These are phyloP conservation scores for Taeniopygia guttata DNA, from an alignment of 2,797 vertebrate species.

Conservation along the genomic window DNA sequence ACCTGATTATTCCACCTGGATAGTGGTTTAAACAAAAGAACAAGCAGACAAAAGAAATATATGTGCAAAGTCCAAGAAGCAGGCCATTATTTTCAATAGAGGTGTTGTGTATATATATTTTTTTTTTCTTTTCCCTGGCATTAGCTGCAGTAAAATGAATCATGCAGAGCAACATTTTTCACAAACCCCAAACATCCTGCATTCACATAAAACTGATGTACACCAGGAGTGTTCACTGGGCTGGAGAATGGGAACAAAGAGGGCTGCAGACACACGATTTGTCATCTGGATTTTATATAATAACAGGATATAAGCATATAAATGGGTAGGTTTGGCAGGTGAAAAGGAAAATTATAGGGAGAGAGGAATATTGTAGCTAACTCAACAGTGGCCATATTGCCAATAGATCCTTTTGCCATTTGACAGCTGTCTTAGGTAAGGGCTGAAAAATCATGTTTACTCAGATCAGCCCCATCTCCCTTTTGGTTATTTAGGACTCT, in stretches of 20 bases:
- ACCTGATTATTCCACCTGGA: slow-evolving; percentile 60
- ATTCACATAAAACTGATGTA: slow-evolving; percentile 50
- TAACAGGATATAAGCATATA: slow-evolving; percentile 67
- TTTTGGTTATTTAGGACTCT: slow-evolving; percentile 9
- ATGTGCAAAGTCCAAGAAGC: slow-evolving; percentile 44
- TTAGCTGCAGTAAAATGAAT: slow-evolving; percentile 64
- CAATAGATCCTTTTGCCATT: slow-evolving; percentile 59
- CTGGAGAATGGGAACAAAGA: slow-evolving; percentile 52
- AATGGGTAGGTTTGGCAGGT: slow-evolving; percentile 69
- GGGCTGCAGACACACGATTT: slow-evolving; percentile 61
- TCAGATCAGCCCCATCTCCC: background rate
- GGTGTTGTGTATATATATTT: background rate
- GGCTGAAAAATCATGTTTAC: slow-evolving; percentile 53
- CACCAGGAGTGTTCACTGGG: slow-evolving; percentile 47
- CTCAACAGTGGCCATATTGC: slow-evolving; percentile 47
- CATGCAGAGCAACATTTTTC: slow-evolving; percentile 55
- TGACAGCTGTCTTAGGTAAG: slow-evolving; percentile 49
- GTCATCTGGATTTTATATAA: slow-evolving; percentile 68
- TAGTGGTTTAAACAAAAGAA: slow-evolving; percentile 57
- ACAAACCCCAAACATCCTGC: slow-evolving; percentile 50
- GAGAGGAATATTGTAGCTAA: slow-evolving; percentile 51
- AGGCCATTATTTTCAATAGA: slow-evolving; percentile 62
- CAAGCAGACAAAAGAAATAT: slow-evolving; percentile 50
- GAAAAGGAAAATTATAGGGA: slow-evolving; percentile 66
- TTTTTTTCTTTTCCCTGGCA: background rate